phyloP scores from a whole-genome alignment of 2,113 vertebrate species.

The Xiphophorus maculatus region DNA sequence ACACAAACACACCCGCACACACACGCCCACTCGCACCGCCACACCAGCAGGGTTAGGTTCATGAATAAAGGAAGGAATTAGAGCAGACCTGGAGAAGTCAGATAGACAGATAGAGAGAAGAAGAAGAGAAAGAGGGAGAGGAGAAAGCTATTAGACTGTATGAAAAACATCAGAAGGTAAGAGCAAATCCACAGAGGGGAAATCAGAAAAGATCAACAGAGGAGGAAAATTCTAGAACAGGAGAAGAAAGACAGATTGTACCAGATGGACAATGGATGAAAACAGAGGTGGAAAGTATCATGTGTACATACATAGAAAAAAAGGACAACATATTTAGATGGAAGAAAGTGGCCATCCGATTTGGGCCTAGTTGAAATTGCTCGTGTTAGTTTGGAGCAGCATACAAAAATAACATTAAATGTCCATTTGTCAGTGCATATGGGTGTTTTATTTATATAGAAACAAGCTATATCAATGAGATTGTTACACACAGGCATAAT shows the following conservation, averaged over 20 bases:
- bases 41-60: constrained; percentile 76
- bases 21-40: constrained; percentile 17
- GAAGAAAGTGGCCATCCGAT: constrained; percentile 18
- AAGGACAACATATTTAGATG: constrained; percentile 1
- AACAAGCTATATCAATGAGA: constrained; percentile 15
- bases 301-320: constrained; percentile 73
- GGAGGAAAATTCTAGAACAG: constrained; percentile 55
- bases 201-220: constrained; percentile 59
- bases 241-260: constrained; percentile 24
- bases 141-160: constrained; percentile 68
- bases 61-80: constrained; percentile 81
- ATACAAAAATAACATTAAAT: constrained; percentile 47
- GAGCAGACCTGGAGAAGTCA: constrained; percentile 67
- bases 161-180: constrained; percentile 53
- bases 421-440: constrained; percentile 42
- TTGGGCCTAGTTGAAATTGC: constrained; percentile 56
- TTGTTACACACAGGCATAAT: constrained; percentile 11
- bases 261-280: constrained; percentile 26
- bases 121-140: constrained; percentile 54
- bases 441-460: neutral
- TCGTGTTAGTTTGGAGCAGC: constrained; percentile 52
- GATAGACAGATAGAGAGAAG: constrained; percentile 72
- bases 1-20: constrained; percentile 23
- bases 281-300: constrained; percentile 50
- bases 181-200: constrained; percentile 42